These are phyloP conservation scores for Tinamus guttatus DNA, from an alignment of 2,113 vertebrate species.

Conservation along the genomic window DNA sequence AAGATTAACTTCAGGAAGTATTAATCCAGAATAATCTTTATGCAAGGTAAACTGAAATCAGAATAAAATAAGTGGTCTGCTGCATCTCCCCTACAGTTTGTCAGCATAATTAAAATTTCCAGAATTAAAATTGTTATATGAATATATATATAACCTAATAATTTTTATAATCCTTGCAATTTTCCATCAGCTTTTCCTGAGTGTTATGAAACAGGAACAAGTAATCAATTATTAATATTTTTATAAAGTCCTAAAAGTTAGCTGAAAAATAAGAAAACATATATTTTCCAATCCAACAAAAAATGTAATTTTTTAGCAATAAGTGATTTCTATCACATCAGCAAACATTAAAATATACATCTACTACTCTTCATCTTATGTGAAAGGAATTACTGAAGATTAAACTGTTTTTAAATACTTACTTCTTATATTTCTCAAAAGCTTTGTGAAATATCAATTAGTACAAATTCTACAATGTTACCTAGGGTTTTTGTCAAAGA, in stretches of 20 bases:
- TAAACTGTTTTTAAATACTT: background rate
- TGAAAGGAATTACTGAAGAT: background rate
- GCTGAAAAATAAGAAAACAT: background rate
- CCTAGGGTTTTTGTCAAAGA: background rate
- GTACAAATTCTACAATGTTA: background rate
- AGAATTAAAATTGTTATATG: background rate
- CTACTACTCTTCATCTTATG: background rate
- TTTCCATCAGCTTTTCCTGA: background rate
- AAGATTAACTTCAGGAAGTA: background rate
- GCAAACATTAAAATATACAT: background rate
- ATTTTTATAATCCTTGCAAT: background rate
- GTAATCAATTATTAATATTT: background rate
- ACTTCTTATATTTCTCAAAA: background rate
- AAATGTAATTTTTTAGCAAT: background rate
- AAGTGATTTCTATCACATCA: background rate
- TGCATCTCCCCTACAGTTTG: background rate
- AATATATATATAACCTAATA: background rate
- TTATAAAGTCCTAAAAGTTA: background rate
- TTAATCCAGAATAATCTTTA: background rate
- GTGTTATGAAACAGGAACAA: background rate
- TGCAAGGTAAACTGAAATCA: background rate
- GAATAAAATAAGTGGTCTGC: background rate
- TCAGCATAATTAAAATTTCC: background rate
- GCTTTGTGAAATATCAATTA: background rate
- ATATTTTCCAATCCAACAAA: background rate